phyloP scores from a whole-genome alignment of 2,113 vertebrate genomes.

The Aspidoscelis tigris region DNA sequence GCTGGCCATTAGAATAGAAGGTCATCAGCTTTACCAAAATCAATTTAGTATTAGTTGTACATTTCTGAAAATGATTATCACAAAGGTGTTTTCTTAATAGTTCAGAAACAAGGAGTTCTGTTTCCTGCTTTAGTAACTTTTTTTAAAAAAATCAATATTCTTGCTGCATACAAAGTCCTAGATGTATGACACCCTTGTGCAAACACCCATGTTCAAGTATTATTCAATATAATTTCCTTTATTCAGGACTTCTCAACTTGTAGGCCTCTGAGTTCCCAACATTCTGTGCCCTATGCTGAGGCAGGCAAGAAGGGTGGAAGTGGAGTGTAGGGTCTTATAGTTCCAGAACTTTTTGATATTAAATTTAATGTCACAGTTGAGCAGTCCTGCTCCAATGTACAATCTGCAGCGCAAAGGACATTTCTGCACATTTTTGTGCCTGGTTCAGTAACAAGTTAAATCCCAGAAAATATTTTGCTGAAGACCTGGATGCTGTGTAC shows the following conservation, averaged over 20 bases:
- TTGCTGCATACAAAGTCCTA: conserved; percentile 26
- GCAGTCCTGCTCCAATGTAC: conserved; percentile 6
- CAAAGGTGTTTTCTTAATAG: conserved; percentile 34
- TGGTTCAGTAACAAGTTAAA: conserved; percentile 45
- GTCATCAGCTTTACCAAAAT: neutral
- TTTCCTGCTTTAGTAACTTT: conserved; percentile 60
- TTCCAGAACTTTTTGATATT: no score
- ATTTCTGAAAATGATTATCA: neutral
- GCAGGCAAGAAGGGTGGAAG: no score
- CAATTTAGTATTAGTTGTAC: neutral
- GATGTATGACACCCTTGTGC: conserved; percentile 13
- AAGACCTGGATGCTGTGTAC: neutral
- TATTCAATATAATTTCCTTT: neutral
- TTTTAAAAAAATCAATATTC: conserved; percentile 35
- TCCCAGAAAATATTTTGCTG: neutral
- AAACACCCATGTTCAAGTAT: neutral
- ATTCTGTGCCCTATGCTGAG: no score
- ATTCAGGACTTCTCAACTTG: neutral
- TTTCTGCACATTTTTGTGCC: conserved; percentile 18
- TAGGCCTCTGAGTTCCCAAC: no score
- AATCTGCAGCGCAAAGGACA: conserved; percentile 15
- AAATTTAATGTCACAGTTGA: no score
- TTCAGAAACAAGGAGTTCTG: conserved; percentile 55
- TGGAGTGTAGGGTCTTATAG: no score
- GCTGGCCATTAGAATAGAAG: conserved; percentile 3